phyloP scores from a whole-genome alignment of 2,797 vertebrate genomes.

The Paedocypris micromegethes region DNA sequence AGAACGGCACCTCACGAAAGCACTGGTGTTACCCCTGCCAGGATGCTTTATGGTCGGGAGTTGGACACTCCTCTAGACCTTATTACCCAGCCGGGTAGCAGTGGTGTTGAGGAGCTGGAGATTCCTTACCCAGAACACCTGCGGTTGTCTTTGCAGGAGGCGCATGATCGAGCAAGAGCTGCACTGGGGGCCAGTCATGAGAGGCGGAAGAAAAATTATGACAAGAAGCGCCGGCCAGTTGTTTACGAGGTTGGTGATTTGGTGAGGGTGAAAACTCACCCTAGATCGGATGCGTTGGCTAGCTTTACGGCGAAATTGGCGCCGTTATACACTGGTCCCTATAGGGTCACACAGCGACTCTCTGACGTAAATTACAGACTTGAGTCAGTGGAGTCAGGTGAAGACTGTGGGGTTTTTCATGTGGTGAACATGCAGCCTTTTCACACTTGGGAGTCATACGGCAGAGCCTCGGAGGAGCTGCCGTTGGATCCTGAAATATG shows the following conservation, averaged over 20 bases:
- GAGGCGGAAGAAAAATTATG: neutral
- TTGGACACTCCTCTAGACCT: constrained; percentile 11
- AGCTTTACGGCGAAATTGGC: constrained; percentile 4
- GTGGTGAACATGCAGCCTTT: constrained; percentile 12
- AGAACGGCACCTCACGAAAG: constrained; percentile 5
- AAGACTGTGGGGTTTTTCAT: constrained; percentile 12
- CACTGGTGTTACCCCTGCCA: neutral
- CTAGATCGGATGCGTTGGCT: neutral
- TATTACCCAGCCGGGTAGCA: neutral
- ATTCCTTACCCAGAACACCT: neutral
- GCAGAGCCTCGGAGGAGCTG: neutral
- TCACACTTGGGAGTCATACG: neutral
- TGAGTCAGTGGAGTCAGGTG: neutral
- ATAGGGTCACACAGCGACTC: neutral
- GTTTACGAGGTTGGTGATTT: neutral
- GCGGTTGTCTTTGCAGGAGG: neutral
- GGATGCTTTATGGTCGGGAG: constrained; percentile 13
- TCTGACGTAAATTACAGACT: constrained; percentile 2
- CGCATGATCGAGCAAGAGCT: constrained; percentile 5
- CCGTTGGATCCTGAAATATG: no score
- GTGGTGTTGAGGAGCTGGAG: neutral
- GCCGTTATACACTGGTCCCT: constrained; percentile 9
- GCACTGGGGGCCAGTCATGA: neutral
- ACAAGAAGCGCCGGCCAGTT: neutral
- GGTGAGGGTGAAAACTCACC: constrained; percentile 5